Conservation (phyloP, 2,113 vertebrate species). For the Mustelus asterias region DNA sequence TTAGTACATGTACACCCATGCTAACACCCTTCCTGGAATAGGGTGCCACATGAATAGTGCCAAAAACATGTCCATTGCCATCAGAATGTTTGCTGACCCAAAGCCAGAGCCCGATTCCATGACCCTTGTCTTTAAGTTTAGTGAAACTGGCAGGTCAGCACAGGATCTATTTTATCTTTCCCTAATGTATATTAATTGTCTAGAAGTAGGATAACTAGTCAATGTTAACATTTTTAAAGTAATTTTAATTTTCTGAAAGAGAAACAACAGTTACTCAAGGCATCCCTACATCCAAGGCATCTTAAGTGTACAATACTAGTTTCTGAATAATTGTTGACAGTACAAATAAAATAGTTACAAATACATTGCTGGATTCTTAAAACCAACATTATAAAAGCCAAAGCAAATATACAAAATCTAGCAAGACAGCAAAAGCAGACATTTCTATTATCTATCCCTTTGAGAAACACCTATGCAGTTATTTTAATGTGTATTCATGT, state of each 20-base stretch:
- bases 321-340: neutral
- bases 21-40: neutral
- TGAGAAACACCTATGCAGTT: neutral
- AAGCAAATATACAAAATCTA: neutral
- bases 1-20: neutral
- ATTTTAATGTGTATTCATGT: neutral
- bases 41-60: neutral
- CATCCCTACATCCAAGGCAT: neutral
- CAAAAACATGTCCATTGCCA: neutral
- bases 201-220: neutral
- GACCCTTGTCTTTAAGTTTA: neutral
- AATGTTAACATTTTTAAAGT: neutral
- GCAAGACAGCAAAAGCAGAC: neutral
- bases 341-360: neutral
- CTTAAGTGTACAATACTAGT: neutral
- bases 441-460: neutral
- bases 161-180: neutral
- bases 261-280: neutral
- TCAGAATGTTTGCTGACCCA: too few species aligned
- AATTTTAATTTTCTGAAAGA: neutral
- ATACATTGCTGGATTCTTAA: neutral
- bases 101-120: neutral
- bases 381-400: constrained; percentile 7
- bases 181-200: neutral
- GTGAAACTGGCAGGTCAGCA: neutral